Percentiles rank a stretch among this genome's conserved stretches.
phyloP scores from a whole-genome alignment of 2,888 invertebrate genomes.

The Nasonovia ribisnigri region DNA sequence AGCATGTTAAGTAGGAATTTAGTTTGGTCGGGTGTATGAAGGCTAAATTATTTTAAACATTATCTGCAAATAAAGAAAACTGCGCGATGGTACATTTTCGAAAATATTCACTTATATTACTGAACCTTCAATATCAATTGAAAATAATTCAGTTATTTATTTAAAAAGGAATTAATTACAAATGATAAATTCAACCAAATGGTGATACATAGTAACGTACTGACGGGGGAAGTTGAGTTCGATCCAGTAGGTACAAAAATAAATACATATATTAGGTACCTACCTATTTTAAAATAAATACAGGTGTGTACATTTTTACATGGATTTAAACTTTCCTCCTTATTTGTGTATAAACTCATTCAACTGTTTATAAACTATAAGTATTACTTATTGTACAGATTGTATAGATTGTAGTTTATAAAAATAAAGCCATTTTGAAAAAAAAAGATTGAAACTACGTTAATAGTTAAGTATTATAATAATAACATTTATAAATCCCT shows the following conservation, averaged over 20 bases:
- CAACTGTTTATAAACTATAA: too few relatives aligned
- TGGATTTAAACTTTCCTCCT: too few relatives aligned
- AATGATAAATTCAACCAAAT: not conserved
- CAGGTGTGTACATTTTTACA: too few relatives aligned
- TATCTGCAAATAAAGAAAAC: not conserved
- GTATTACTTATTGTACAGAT: too few relatives aligned
- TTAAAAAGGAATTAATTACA: not conserved
- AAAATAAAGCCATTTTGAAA: too few relatives aligned
- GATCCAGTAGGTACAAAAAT: not conserved
- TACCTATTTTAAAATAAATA: too few relatives aligned
- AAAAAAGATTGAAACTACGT: too few relatives aligned
- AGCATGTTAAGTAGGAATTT: not conserved
- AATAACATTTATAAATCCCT: too few relatives aligned
- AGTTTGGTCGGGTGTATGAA: not conserved
- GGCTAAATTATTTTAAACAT: not conserved
- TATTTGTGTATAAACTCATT: too few relatives aligned
- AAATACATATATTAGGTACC: too few relatives aligned
- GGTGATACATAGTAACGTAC: not conserved
- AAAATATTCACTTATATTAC: not conserved
- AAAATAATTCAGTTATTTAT: not conserved
- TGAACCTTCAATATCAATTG: not conserved
- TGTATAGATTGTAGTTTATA: too few relatives aligned
- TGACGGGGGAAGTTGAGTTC: not conserved
- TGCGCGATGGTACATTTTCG: not conserved
- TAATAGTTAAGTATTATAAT: too few relatives aligned